Evolutionary conservation across 1,140 invertebrate genomes (phyloP).

Genomic region (Pemphigus obesinymphae): DNA sequence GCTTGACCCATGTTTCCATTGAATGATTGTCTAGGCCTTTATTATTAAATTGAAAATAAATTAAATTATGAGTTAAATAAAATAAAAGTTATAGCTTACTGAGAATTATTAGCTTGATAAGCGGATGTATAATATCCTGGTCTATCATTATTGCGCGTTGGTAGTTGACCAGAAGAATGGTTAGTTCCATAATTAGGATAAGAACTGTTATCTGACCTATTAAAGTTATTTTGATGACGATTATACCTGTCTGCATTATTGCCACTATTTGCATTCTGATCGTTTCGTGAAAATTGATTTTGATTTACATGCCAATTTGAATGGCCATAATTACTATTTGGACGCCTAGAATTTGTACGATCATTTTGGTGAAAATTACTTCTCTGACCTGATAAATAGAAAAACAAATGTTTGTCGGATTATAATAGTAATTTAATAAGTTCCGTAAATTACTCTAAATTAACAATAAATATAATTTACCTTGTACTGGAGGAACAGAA

Average conservation of each 20-base stretch:
- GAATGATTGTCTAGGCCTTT: not conserved
- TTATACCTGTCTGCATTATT: not conserved
- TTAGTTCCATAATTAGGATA: constrained; percentile 18
- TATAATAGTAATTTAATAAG: not conserved
- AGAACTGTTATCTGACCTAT: not conserved
- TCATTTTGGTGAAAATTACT: constrained; percentile 4
- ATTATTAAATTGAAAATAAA: not conserved
- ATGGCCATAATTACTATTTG: no score
- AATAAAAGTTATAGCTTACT: not conserved
- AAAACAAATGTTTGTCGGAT: not conserved
- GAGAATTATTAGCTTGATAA: constrained; percentile 7
- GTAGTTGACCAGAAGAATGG: not conserved
- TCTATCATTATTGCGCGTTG: not conserved
- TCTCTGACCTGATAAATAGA: not conserved
- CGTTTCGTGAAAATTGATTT: not conserved
- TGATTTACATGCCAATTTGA: not conserved
- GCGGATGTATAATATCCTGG: constrained; percentile 11
- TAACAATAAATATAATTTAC: not conserved
- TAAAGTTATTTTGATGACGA: not conserved
- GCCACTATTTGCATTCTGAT: not conserved
- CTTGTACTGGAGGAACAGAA: constrained; percentile 49
- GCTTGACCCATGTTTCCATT: not conserved
- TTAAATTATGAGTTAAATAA: not conserved
- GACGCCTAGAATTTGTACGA: not conserved
- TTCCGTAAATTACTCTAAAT: not conserved